phyloP scores from a whole-genome alignment of 2,888 invertebrate species.

The Phortica okadai region DNA sequence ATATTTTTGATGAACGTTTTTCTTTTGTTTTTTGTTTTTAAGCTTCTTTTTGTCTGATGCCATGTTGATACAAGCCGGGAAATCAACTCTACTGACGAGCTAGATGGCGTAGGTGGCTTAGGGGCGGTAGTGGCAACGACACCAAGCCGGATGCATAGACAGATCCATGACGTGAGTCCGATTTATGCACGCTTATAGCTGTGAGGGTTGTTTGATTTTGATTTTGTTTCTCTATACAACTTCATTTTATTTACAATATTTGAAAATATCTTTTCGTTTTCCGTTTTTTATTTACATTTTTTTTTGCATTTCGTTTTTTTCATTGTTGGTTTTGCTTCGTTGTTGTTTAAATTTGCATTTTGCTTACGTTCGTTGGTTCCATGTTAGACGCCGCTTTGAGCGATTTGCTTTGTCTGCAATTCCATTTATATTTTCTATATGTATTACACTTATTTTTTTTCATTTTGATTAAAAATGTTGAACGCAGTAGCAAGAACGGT shows the following conservation, averaged over 20 bases:
- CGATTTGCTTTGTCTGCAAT: slow-evolving; percentile 54
- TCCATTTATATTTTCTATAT: neutral
- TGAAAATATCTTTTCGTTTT: slow-evolving; percentile 35
- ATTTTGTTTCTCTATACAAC: slow-evolving; percentile 59
- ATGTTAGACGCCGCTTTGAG: slow-evolving; percentile 63
- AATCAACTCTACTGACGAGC: neutral
- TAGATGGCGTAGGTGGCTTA: no score
- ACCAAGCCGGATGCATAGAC: neutral
- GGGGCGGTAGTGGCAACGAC: neutral
- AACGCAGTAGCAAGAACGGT: neutral
- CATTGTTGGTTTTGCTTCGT: slow-evolving; percentile 33
- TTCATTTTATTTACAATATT: slow-evolving; percentile 56
- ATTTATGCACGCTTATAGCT: slow-evolving; percentile 56
- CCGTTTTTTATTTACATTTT: slow-evolving; percentile 35
- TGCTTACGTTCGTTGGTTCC: slow-evolving; percentile 30
- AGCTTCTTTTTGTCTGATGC: slow-evolving; percentile 1
- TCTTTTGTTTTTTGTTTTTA: neutral
- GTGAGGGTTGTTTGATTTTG: slow-evolving; percentile 67
- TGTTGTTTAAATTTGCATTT: slow-evolving; percentile 40
- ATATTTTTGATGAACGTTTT: neutral
- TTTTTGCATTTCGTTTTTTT: slow-evolving; percentile 15
- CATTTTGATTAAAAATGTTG: neutral
- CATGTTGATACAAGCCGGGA: neutral
- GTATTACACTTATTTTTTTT: neutral
- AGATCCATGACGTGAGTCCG: slow-evolving; percentile 14